These are phyloP conservation scores for Elaphurus davidianus DNA, from an alignment of 2,113 vertebrate genomes.

Conservation along the genomic window DNA sequence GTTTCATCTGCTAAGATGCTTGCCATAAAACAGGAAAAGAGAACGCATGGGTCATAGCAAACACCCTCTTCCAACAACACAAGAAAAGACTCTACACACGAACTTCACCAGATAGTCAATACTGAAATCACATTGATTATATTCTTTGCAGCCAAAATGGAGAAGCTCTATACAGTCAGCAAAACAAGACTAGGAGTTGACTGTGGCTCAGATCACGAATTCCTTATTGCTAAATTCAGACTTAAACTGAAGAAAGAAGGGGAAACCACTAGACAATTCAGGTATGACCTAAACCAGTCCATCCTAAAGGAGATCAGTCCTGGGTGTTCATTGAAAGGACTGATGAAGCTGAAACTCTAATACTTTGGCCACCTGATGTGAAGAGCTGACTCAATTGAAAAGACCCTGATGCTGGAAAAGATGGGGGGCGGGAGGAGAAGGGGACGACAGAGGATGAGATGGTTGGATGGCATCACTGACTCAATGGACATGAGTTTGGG, in stretches of 20 bases:
- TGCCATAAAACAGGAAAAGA: background rate
- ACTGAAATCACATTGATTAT: background rate
- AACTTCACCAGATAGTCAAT: background rate
- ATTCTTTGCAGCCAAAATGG: background rate
- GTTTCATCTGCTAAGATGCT: background rate
- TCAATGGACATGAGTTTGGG: background rate
- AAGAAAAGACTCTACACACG: background rate
- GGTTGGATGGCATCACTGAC: background rate
- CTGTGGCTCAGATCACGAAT: background rate
- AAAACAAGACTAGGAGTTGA: background rate
- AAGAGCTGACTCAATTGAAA: background rate
- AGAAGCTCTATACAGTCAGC: background rate
- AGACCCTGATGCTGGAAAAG: background rate
- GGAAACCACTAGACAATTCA: background rate
- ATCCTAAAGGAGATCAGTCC: background rate
- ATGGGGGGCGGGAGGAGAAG: background rate
- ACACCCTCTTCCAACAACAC: background rate
- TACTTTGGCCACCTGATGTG: background rate
- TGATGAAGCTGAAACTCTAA: background rate
- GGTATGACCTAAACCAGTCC: background rate
- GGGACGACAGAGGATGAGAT: background rate
- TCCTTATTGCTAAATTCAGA: background rate
- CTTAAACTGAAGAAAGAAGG: background rate
- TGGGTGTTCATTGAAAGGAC: background rate
- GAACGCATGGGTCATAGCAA: accelerated